phyloP scores from a whole-genome alignment of 2,888 invertebrate genomes.

The Dyspetes luteomarginatus region DNA sequence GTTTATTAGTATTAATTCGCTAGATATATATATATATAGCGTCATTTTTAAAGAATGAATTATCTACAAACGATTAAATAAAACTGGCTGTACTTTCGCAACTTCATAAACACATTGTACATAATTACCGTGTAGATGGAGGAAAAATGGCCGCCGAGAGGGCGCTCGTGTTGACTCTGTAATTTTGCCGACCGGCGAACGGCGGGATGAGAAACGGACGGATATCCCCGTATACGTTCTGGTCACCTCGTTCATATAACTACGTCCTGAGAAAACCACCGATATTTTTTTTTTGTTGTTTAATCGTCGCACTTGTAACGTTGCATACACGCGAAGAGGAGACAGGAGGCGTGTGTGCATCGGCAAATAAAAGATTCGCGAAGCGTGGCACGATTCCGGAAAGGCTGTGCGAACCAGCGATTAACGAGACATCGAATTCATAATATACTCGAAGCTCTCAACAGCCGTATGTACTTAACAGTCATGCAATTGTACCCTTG shows the following conservation, averaged over 20 bases:
- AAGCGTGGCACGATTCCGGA: constrained; percentile 53
- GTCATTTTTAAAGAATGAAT: background rate
- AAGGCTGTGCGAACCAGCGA: constrained; percentile 58
- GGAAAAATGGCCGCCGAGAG: background rate
- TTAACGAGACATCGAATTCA: constrained; percentile 33
- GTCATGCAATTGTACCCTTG: constrained; percentile 69
- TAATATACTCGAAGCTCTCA: background rate
- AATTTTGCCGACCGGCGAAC: constrained; percentile 29
- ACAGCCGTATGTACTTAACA: constrained; percentile 41
- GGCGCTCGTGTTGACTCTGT: constrained; percentile 18
- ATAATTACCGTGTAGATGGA: constrained; percentile 28
- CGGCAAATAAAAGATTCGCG: background rate
- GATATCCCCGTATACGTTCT: background rate
- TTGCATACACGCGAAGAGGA: background rate
- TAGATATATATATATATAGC: background rate
- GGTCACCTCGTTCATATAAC: constrained; percentile 18
- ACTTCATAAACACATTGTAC: constrained; percentile 10
- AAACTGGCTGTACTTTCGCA: constrained; percentile 24
- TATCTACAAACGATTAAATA: background rate
- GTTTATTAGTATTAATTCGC: background rate
- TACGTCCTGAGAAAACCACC: constrained; percentile 26
- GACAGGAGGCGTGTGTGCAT: constrained; percentile 2
- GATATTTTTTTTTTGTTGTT: constrained; percentile 13
- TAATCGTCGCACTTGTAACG: constrained; percentile 22
- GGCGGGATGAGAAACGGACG: background rate